Conservation (phyloP, 92 coral and sea anemone species). For the Diadumene lineata region DNA sequence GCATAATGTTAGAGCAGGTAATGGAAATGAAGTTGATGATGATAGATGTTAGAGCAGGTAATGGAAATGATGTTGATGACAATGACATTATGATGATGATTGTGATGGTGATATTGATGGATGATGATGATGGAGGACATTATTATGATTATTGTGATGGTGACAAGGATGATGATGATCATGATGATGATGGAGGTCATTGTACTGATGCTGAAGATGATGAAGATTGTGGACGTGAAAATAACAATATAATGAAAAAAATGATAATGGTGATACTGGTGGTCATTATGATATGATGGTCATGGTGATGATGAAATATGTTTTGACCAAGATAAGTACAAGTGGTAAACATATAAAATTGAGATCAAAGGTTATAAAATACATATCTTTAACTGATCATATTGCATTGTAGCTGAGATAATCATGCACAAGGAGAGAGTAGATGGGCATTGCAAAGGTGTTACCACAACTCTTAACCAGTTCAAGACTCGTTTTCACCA, state of each 20-base stretch:
- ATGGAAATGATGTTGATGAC: neutral
- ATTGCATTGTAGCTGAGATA: conserved; percentile 76
- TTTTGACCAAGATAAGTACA: too few species aligned
- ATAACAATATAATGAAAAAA: too few species aligned
- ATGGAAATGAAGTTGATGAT: neutral
- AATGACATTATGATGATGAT: neutral
- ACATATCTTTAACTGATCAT: neutral
- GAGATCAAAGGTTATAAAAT: too few species aligned
- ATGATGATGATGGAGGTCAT: neutral
- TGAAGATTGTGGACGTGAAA: neutral
- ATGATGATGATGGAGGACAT: neutral
- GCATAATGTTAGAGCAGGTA: conserved; percentile 97
- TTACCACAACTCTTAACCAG: conserved; percentile 74
- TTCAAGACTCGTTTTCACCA: conserved; percentile 90
- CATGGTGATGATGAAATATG: too few species aligned
- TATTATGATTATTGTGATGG: neutral
- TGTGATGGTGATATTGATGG: neutral
- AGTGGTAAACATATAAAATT: too few species aligned
- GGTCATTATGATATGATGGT: too few species aligned
- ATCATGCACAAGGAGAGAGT: conserved; percentile 96
- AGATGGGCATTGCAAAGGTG: conserved; percentile 94
- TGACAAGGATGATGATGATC: neutral
- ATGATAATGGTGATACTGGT: too few species aligned
- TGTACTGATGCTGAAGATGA: neutral
- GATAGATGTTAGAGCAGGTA: neutral